These are phyloP conservation scores for Ellobium chinense DNA, from an alignment of 2,888 invertebrate species.

Conservation along the genomic window DNA sequence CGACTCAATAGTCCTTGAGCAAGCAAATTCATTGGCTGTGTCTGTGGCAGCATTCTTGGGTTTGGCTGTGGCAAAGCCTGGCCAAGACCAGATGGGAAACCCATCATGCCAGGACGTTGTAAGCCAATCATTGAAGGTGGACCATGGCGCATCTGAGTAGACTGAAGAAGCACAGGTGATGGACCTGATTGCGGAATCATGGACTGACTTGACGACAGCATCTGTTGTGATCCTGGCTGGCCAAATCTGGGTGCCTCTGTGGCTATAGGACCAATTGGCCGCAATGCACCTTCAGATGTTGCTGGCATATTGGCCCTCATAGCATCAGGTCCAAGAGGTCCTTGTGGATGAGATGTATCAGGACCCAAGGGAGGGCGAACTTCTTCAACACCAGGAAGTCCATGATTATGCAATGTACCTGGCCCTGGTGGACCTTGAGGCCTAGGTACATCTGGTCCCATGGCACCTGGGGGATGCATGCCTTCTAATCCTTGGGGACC, in stretches of 20 bases:
- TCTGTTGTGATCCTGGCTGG: constrained; percentile 37
- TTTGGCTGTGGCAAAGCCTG: constrained; percentile 29
- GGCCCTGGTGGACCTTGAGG: neutral
- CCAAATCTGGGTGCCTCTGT: constrained; percentile 18
- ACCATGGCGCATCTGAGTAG: neutral
- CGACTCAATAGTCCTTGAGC: constrained; percentile 42
- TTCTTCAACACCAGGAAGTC: neutral
- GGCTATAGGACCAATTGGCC: constrained; percentile 26
- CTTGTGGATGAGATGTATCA: neutral
- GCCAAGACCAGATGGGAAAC: neutral
- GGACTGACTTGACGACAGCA: constrained; percentile 24
- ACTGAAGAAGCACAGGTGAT: constrained; percentile 7
- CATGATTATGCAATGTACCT: constrained; percentile 3
- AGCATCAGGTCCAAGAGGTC: neutral
- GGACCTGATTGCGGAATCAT: constrained; percentile 38
- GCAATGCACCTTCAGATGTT: constrained; percentile 24
- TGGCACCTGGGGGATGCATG: neutral
- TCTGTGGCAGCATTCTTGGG: neutral
- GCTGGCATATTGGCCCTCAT: neutral
- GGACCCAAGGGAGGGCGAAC: neutral
- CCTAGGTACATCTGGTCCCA: neutral
- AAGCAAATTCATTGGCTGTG: constrained; percentile 33
- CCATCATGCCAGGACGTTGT: constrained; percentile 17
- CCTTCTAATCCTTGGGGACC: constrained; percentile 5
- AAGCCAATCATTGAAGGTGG: constrained; percentile 15